Evolutionary conservation across 2,888 invertebrate species (phyloP).

Genomic region (Marasmarcha lunaedactyla): DNA sequence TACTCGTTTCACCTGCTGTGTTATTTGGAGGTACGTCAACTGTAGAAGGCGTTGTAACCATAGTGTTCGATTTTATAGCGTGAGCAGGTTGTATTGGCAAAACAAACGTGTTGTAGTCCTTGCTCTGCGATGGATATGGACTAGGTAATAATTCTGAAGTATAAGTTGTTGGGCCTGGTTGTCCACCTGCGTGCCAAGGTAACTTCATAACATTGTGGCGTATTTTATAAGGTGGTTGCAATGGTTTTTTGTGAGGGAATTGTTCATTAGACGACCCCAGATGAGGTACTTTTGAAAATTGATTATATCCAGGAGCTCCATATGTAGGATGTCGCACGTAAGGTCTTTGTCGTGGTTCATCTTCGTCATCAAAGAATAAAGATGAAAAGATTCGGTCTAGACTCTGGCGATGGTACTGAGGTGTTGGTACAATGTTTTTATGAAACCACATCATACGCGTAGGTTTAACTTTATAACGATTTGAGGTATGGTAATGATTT

Average conservation of each 20-base stretch:
- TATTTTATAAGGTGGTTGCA: slow-evolving; percentile 32
- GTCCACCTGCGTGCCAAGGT: slow-evolving; percentile 29
- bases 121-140: slow-evolving; percentile 21
- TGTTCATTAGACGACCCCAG: slow-evolving; percentile 30
- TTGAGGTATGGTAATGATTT: no score
- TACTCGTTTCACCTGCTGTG: slow-evolving; percentile 25
- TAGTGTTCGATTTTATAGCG: slow-evolving; percentile 1
- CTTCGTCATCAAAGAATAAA: slow-evolving; percentile 39
- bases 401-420: slow-evolving; percentile 27
- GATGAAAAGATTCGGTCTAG: slow-evolving; percentile 53
- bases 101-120: slow-evolving; percentile 30
- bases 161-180: slow-evolving; percentile 25
- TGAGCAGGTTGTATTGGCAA: slow-evolving; percentile 30
- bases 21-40: slow-evolving; percentile 20
- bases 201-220: slow-evolving; percentile 30
- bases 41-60: slow-evolving; percentile 20
- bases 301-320: slow-evolving; percentile 24
- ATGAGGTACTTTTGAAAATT: slow-evolving; percentile 36
- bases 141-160: slow-evolving; percentile 2
- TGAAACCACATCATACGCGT: slow-evolving; percentile 46
- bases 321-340: slow-evolving; percentile 27
- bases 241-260: slow-evolving; percentile 32
- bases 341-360: slow-evolving; percentile 25
- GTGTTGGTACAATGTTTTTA: slow-evolving; percentile 39
- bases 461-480: no score